Percentiles rank a stretch among this genome's conserved stretches.
phyloP scores from a whole-genome alignment of 2,797 vertebrate genomes.

The Acanthiza pusilla region DNA sequence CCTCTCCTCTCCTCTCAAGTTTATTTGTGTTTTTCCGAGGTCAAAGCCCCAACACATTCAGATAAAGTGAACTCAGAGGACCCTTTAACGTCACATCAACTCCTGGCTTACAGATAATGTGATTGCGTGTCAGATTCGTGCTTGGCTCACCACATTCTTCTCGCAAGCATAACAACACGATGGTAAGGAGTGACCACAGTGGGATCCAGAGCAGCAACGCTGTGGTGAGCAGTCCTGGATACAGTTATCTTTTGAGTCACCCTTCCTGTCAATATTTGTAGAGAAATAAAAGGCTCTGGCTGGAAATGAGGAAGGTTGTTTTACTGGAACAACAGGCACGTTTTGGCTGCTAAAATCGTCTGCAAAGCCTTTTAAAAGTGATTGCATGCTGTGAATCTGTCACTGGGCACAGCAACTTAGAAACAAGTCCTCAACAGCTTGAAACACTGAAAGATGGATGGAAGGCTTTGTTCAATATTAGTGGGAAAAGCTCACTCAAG shows the following conservation, averaged over 20 bases:
- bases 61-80: background rate
- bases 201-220: background rate
- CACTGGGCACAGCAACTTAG: background rate
- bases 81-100: background rate
- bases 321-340: constrained; percentile 12
- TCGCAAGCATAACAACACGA: background rate
- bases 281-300: constrained; percentile 34
- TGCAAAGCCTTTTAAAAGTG: background rate
- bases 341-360: constrained; percentile 31
- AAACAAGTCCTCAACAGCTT: background rate
- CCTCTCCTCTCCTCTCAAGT: background rate
- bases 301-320: constrained; percentile 14
- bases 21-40: background rate
- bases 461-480: background rate
- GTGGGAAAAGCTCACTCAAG: background rate
- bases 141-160: background rate
- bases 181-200: background rate
- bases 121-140: background rate
- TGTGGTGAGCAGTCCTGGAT: background rate
- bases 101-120: background rate
- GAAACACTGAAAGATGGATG: background rate
- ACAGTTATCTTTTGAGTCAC: constrained; percentile 47
- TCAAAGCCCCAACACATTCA: background rate
- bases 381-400: background rate
- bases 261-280: constrained; percentile 57